Conservation (phyloP, 2,888 invertebrate species). For the Rhingia campestris region DNA sequence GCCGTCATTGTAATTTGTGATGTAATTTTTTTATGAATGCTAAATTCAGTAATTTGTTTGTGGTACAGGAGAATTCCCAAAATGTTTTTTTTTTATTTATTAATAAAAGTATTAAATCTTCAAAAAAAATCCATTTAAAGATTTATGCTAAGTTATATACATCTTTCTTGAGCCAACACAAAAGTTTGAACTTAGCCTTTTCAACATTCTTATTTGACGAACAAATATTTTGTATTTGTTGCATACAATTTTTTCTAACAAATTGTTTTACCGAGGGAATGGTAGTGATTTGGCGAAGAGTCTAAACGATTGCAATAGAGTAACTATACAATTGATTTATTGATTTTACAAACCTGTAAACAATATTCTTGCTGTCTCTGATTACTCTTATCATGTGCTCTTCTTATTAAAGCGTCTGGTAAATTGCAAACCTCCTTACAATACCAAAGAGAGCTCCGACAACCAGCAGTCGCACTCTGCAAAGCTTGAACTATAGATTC, state of each 20-base stretch:
- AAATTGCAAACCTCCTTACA: slow-evolving; percentile 79
- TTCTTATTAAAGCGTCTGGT: slow-evolving; percentile 76
- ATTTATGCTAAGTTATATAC: slow-evolving; percentile 1
- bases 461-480: slow-evolving; percentile 75
- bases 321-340: background rate
- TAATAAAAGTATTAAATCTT: too few species aligned
- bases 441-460: slow-evolving; percentile 77
- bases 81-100: too few species aligned
- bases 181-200: slow-evolving; percentile 17
- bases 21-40: too few species aligned
- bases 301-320: slow-evolving; percentile 61
- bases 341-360: slow-evolving; percentile 75
- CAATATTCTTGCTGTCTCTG: slow-evolving; percentile 78
- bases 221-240: slow-evolving; percentile 73
- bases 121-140: too few species aligned
- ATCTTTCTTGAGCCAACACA: slow-evolving; percentile 32
- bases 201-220: slow-evolving; percentile 73
- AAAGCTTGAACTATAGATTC: slow-evolving; percentile 78
- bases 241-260: slow-evolving; percentile 77
- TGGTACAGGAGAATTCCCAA: too few species aligned
- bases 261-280: slow-evolving; percentile 80
- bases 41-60: too few species aligned
- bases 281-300: slow-evolving; percentile 78
- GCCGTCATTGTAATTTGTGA: too few species aligned
- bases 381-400: slow-evolving; percentile 75